These are phyloP conservation scores for Prosopocoilus inquinatus DNA, from an alignment of 2,888 invertebrate species.

Conservation along the genomic window DNA sequence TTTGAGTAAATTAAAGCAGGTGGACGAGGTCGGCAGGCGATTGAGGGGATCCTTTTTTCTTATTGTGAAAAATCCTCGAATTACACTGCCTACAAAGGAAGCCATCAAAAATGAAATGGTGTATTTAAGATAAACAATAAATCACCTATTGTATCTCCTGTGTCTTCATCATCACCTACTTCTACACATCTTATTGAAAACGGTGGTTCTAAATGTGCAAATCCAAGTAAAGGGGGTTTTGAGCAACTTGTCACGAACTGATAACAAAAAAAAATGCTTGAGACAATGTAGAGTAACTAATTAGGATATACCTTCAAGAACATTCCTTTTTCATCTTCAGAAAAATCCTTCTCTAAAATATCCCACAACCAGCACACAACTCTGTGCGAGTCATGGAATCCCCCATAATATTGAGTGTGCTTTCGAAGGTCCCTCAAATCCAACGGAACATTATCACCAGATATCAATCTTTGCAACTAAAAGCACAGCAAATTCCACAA, in stretches of 20 bases:
- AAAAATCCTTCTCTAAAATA: slow-evolving; percentile 92
- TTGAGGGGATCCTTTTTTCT: slow-evolving; percentile 91
- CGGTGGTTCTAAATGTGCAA: slow-evolving; percentile 94
- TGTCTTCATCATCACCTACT: slow-evolving; percentile 96
- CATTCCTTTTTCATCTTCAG: slow-evolving; percentile 84
- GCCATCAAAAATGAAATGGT: neutral
- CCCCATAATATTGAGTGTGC: slow-evolving; percentile 98
- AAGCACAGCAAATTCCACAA: too few relatives aligned
- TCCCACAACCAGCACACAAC: slow-evolving; percentile 99
- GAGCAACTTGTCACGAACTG: slow-evolving; percentile 82
- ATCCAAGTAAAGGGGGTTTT: slow-evolving; percentile 93
- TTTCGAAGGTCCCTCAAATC: slow-evolving; percentile 83
- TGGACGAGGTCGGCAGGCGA: slow-evolving; percentile 96
- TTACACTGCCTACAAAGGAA: slow-evolving; percentile 75
- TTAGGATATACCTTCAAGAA: slow-evolving; percentile 77
- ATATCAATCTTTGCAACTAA: slow-evolving; percentile 87
- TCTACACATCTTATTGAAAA: slow-evolving; percentile 99
- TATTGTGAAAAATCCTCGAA: slow-evolving; percentile 97
- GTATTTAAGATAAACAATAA: neutral
- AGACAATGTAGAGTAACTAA: neutral
- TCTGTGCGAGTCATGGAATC: slow-evolving; percentile 96
- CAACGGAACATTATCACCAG: slow-evolving; percentile 92
- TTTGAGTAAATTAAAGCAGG: slow-evolving; percentile 97
- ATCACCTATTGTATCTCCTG: slow-evolving; percentile 78
- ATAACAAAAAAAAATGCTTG: slow-evolving; percentile 7